Base-by-base conservation (phyloP, 1,140 invertebrate genomes). In the Drosophila tani region DNA sequence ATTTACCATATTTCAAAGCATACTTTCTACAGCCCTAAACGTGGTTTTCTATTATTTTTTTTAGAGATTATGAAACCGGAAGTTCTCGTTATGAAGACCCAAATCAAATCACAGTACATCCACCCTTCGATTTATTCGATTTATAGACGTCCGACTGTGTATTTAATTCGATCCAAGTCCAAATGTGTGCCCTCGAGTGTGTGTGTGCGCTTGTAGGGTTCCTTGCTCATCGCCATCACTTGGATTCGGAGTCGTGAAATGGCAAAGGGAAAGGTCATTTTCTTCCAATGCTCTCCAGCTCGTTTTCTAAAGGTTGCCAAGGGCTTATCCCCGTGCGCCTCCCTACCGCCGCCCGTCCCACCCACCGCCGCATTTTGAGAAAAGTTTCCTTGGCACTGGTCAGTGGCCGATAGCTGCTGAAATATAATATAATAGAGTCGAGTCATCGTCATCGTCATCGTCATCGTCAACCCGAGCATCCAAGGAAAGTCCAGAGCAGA, bases 211-310 rank as follows among this genome's bases (percentile, higher is more conserved):
- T 46, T 69, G 79, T 56, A 67, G 73, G 64, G 64, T 46, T 56
- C 64, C 67, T 27, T 43, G 55, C 77, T 53, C 66, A 74, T 84
- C 76, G 77, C 83, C 77, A 85, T 77, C 82, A 78, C 70, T 81
- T 68, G 82, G 76, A 81, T 77, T 84, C 70, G 40, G 82, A 81
- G 82, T 62, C 70, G 60, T 74, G 70, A 81, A 84, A 84, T 74
- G 80, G 84, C 68, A 88, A 81, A 88, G 69, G 77, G 84, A 88
- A 87, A 88, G 84, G 85, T 88, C 66, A 88, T 88, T 88, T 88
- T 88, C 84, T 87, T 84, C 81, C 81, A 79, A 80, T 87, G 77
- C 68, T 79, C 68, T 75, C 57, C 59, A 84, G 82, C 75, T 81
- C 82, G 74, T 81, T 86, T 87, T 78, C 59, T 53, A 81, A 90